Evolutionary conservation across 92 coral and sea anemone species (phyloP), one percentile per base, ranked within the genome.

Genomic region (Umimayanthus kanabou): DNA sequence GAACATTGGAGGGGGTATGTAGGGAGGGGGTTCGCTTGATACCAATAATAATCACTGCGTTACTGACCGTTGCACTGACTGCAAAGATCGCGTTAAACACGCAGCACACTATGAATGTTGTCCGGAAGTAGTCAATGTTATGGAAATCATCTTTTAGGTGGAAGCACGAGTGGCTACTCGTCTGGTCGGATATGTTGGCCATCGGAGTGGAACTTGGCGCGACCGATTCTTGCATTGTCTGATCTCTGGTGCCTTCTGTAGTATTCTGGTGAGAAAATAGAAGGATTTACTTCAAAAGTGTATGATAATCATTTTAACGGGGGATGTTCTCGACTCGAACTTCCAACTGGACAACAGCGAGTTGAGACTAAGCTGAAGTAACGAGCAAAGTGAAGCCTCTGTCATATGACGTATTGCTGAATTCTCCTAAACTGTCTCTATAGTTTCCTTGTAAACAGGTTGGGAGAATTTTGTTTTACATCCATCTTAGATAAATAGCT

Each of bases 1-100:
- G 85, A 65, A 81, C 58, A 43, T 81, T 81, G 9, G 85, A 81
- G 47, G 85, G 85, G 5, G 85, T 65, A 28, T 81, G 85, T 65
- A 81, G 76, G 37, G 75, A 40, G 28, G 85, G 75, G 9, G 85
- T 81, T 26, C 39, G 28, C 76, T 39, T 64, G 74, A 81, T 61
- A 26, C 85, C 85, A 9, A 81, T 61, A 74, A 81, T 65, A 22
- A 66, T 66, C 6, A 58, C 75, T 4, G 75, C 85, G 37, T 81
- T 81, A 5, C 7, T 9, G 39, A 81, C 30, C 11, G 25, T 81
- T 26, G 85, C 76, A 3, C 85, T 26, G 4, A 81, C 76, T 9
- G 85, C 85, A 69, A 81, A 81, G 29, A 81, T 65, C 37, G 85
- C 58, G 58, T 81, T 81, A 45, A 81, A 6, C 58, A 81, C 85